Evolutionary conservation across 35 echinoderm and acorn worm genomes (phyloP), one percentile per base, ranked within the genome.

Genomic region (Ptychodera flava): DNA sequence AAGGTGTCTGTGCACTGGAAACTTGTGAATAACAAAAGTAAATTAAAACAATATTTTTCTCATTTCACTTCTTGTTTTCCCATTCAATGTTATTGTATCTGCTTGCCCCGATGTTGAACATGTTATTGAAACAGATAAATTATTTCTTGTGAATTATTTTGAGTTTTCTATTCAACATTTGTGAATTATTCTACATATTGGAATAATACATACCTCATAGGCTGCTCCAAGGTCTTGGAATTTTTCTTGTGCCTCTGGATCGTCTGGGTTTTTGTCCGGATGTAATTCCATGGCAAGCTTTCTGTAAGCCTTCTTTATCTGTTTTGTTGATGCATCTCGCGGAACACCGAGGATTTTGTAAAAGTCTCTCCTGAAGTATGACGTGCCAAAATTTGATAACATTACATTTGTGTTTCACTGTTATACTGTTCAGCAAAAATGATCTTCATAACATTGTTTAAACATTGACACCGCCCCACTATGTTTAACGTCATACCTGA

Each of bases 121-220:
- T n/a, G n/a, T n/a, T n/a, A n/a, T n/a, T n/a, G n/a, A n/a, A n/a
- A n/a, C n/a, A n/a, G n/a, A n/a, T n/a, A n/a, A n/a, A n/a, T n/a
- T n/a, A n/a, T n/a, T n/a, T n/a, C n/a, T n/a, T n/a, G n/a, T n/a
- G n/a, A n/a, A n/a, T n/a, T n/a, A n/a, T n/a, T n/a, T n/a, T n/a
- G n/a, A n/a, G n/a, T n/a, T n/a, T n/a, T n/a, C n/a, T n/a, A n/a
- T n/a, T n/a, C n/a, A n/a, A n/a, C n/a, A n/a, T n/a, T n/a, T n/a
- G n/a, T n/a, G n/a, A n/a, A n/a, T n/a, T n/a, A n/a, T n/a, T n/a
- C n/a, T n/a, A n/a, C n/a, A n/a, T n/a, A n/a, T n/a, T n/a, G n/a
- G n/a, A n/a, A n/a, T n/a, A n/a, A n/a, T n/a, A n/a, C n/a, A n/a
- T 86, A 97, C 95, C 89, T 97, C 95, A 89, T 97, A 97, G 30